Evolutionary conservation across 53 echinoderm and acorn worm species (phyloP).

Genomic region (Crossaster papposus): DNA sequence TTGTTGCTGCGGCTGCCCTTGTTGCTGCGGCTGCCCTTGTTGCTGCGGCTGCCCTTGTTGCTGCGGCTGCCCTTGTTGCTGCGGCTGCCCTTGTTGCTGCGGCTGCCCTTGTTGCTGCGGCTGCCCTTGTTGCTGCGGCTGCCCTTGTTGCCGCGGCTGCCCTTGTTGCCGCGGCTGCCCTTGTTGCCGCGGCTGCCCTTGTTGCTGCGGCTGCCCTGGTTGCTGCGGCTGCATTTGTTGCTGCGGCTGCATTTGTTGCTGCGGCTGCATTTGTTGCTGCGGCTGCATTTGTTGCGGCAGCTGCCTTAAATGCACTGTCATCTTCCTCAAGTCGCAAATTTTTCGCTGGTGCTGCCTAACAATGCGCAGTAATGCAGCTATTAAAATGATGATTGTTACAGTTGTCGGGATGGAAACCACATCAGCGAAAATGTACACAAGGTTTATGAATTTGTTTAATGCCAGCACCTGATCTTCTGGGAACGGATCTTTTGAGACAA

Average conservation of each 20-base stretch:
- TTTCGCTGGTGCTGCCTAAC: conserved; percentile 23
- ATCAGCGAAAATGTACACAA: background rate
- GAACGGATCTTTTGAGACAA: background rate
- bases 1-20: background rate
- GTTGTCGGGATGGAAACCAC: background rate
- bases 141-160: conserved; percentile 3
- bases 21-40: background rate
- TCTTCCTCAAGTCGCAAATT: conserved; percentile 3
- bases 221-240: no score
- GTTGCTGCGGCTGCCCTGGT: background rate
- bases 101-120: background rate
- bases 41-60: background rate
- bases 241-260: background rate
- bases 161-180: background rate
- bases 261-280: background rate
- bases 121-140: background rate
- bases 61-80: background rate
- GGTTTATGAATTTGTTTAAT: background rate
- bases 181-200: background rate
- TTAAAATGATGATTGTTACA: background rate
- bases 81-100: background rate
- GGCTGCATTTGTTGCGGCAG: background rate
- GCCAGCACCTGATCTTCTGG: background rate
- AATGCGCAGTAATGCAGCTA: conserved; percentile 9
- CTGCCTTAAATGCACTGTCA: background rate